Evolutionary conservation across 2,888 invertebrate genomes (phyloP).

Genomic region (Anoncus sp.): DNA sequence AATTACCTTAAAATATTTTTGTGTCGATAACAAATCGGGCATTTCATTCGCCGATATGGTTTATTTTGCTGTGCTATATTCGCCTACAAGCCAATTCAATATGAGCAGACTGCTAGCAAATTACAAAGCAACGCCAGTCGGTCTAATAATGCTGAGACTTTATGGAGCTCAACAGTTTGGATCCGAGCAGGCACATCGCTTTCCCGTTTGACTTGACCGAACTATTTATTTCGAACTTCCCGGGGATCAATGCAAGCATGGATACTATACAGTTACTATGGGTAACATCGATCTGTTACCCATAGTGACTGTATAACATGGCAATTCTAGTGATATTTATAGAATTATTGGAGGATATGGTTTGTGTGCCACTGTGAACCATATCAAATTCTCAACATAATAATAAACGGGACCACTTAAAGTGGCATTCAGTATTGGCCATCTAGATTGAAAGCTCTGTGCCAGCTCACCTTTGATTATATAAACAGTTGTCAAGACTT

Average conservation of each 20-base stretch:
- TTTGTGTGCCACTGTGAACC: constrained; percentile 21
- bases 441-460: constrained; percentile 1
- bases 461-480: constrained; percentile 10
- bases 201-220: neutral
- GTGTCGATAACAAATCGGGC: too few species aligned
- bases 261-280: constrained; percentile 12
- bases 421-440: constrained; percentile 7
- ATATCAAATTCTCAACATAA: constrained; percentile 23
- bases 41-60: neutral
- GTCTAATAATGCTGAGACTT: neutral
- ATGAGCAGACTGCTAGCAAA: neutral
- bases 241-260: neutral
- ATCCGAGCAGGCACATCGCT: neutral
- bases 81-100: neutral
- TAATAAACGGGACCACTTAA: constrained; percentile 26
- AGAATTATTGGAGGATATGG: constrained; percentile 17
- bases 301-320: too few species aligned
- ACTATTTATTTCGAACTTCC: neutral
- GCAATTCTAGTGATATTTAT: constrained; percentile 45
- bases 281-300: constrained; percentile 35
- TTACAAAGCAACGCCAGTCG: neutral
- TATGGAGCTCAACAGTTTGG: neutral
- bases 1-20: too few species aligned
- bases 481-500: constrained; percentile 6
- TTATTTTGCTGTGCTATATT: neutral